Conservation (phyloP, 2,888 invertebrate genomes). For the Tetranychus piercei region DNA sequence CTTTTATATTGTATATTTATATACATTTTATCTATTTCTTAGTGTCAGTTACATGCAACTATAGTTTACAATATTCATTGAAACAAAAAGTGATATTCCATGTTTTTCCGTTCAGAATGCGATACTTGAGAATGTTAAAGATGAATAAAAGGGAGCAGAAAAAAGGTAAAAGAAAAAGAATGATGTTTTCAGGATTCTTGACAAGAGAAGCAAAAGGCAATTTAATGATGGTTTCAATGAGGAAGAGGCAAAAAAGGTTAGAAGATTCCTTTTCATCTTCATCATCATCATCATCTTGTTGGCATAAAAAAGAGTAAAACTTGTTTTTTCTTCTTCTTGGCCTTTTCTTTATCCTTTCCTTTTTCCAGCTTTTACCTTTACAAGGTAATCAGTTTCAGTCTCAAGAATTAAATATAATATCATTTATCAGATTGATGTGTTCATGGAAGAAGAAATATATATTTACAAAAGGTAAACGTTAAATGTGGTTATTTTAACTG, state of each 20-base stretch:
- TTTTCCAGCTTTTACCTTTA: not conserved
- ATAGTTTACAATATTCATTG: not conserved
- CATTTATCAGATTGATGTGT: not conserved
- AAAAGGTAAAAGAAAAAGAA: not conserved
- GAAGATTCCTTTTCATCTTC: no score
- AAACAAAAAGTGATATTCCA: slow-evolving; percentile 1
- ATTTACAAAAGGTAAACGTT: not conserved
- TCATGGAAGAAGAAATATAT: no score
- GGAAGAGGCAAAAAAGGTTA: not conserved
- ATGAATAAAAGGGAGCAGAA: not conserved
- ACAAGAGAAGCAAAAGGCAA: not conserved
- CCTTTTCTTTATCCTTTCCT: not conserved
- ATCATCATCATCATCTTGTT: no score
- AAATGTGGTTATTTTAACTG: not conserved
- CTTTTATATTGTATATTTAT: not conserved
- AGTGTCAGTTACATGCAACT: not conserved
- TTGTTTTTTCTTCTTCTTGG: not conserved
- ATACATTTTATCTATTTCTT: not conserved
- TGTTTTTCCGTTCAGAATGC: not conserved
- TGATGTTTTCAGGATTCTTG: not conserved
- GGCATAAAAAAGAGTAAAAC: not conserved
- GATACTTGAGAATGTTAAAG: not conserved
- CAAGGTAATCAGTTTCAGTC: not conserved
- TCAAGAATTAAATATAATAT: not conserved
- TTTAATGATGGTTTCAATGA: not conserved